Evolutionary conservation across 2,888 invertebrate genomes (phyloP).

Genomic region (Eupithecia vulgata): DNA sequence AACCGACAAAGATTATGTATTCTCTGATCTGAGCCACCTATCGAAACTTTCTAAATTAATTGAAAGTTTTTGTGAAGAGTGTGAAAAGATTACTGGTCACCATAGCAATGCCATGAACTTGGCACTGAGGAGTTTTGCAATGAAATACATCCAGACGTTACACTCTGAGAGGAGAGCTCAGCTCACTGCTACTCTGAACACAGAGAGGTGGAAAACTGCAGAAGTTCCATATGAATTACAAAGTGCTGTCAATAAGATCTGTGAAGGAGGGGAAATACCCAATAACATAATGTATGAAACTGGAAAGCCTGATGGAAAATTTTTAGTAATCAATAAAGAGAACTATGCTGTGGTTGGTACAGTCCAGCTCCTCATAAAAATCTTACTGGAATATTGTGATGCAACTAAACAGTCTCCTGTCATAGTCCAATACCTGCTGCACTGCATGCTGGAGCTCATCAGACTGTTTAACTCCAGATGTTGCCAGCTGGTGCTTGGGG

Average conservation of each 20-base stretch:
- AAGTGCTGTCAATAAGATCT: slow-evolving; percentile 89
- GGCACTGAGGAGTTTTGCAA: slow-evolving; percentile 94
- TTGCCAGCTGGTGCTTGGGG: slow-evolving; percentile 97
- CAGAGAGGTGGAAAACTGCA: slow-evolving; percentile 96
- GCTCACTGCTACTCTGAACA: slow-evolving; percentile 92
- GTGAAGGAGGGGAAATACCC: slow-evolving; percentile 80
- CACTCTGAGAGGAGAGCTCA: slow-evolving; percentile 95
- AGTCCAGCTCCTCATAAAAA: slow-evolving; percentile 93
- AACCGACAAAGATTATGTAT: slow-evolving; percentile 87
- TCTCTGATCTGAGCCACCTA: slow-evolving; percentile 90
- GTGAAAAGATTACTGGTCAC: slow-evolving; percentile 89
- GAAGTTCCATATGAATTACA: slow-evolving; percentile 96
- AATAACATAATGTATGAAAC: slow-evolving; percentile 62
- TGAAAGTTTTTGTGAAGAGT: slow-evolving; percentile 90
- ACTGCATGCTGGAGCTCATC: slow-evolving; percentile 94
- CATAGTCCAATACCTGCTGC: slow-evolving; percentile 90
- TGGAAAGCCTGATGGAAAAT: slow-evolving; percentile 80
- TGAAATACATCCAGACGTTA: slow-evolving; percentile 95
- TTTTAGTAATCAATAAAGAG: slow-evolving; percentile 87
- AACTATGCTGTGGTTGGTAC: slow-evolving; percentile 91
- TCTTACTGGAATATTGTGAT: slow-evolving; percentile 96
- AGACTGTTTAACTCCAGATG: slow-evolving; percentile 94
- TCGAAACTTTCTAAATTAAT: slow-evolving; percentile 90
- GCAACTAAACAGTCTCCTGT: slow-evolving; percentile 90
- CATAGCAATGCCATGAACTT: slow-evolving; percentile 91